Percentiles rank a stretch among this genome's conserved stretches.
Evolutionary conservation across 2,113 vertebrate genomes (phyloP).

Genomic region (Mesocricetus auratus): DNA sequence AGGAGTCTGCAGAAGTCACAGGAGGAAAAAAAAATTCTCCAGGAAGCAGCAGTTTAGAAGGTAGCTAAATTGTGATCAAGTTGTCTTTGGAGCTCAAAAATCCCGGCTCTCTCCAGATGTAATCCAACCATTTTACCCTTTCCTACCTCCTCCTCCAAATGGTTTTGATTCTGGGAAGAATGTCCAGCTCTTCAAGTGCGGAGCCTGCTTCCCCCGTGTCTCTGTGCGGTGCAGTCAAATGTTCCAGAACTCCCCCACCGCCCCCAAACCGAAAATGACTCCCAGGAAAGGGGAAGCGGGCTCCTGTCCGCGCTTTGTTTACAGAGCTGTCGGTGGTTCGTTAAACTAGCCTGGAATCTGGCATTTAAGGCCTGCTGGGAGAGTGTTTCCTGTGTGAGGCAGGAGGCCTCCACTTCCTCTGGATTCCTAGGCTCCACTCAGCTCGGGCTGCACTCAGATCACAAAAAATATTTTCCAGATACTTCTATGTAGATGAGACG

Average conservation of each 20-base stretch:
- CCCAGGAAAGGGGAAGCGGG: constrained; percentile 90
- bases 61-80: constrained; percentile 46
- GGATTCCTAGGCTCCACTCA: constrained; percentile 85
- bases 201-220: constrained; percentile 76
- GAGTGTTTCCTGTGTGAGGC: constrained; percentile 90
- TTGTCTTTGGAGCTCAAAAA: constrained; percentile 64
- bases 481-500: constrained; percentile 53
- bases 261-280: constrained; percentile 89
- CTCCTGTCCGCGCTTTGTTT: constrained; percentile 89
- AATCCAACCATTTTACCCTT: constrained; percentile 55
- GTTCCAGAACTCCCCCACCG: constrained; percentile 87
- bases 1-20: background rate
- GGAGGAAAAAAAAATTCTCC: background rate
- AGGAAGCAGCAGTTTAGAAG: constrained; percentile 36
- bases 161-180: constrained; percentile 86
- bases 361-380: constrained; percentile 89
- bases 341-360: constrained; percentile 92
- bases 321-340: constrained; percentile 92
- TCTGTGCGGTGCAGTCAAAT: constrained; percentile 86
- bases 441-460: constrained; percentile 71
- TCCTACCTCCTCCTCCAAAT: constrained; percentile 87
- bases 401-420: constrained; percentile 90
- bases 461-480: constrained; percentile 80
- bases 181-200: constrained; percentile 85
- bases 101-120: background rate